These are phyloP conservation scores for Plutomurus gul DNA, from an alignment of 1,140 invertebrate genomes.

Conservation along the genomic window DNA sequence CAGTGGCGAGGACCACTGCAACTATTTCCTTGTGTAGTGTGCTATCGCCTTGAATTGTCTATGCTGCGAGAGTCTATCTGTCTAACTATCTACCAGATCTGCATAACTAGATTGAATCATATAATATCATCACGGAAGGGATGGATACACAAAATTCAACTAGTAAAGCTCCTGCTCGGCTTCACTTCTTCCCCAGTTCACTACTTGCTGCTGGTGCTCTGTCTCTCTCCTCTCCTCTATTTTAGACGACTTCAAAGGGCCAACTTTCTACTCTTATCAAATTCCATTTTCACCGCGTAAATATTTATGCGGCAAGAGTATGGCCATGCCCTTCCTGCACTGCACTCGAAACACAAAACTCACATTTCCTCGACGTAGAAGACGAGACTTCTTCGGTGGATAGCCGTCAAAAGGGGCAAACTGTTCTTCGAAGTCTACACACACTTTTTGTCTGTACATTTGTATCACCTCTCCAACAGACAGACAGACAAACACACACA, in stretches of 20 bases:
- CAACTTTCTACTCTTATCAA: constrained; percentile 22
- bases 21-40: too few relatives aligned
- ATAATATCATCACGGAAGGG: constrained; percentile 21
- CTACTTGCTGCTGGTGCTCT: not conserved
- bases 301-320: constrained; percentile 23
- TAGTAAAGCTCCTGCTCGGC: constrained; percentile 15
- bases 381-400: too few relatives aligned
- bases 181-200: not conserved
- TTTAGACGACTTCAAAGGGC: constrained; percentile 14
- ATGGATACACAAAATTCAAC: constrained; percentile 10
- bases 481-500: too few relatives aligned
- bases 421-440: too few relatives aligned
- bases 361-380: too few relatives aligned
- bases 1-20: too few relatives aligned
- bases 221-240: constrained; percentile 11
- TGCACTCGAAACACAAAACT: too few relatives aligned
- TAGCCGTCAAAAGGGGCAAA: too few relatives aligned
- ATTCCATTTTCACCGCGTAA: constrained; percentile 23
- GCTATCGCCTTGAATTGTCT: too few relatives aligned
- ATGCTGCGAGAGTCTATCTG: too few relatives aligned
- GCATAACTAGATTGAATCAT: constrained; percentile 15
- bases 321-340: not conserved
- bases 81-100: constrained; percentile 11
- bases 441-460: too few relatives aligned
- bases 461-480: too few relatives aligned